phyloP scores from a whole-genome alignment of 2,113 vertebrate species.

The Felis chaus region DNA sequence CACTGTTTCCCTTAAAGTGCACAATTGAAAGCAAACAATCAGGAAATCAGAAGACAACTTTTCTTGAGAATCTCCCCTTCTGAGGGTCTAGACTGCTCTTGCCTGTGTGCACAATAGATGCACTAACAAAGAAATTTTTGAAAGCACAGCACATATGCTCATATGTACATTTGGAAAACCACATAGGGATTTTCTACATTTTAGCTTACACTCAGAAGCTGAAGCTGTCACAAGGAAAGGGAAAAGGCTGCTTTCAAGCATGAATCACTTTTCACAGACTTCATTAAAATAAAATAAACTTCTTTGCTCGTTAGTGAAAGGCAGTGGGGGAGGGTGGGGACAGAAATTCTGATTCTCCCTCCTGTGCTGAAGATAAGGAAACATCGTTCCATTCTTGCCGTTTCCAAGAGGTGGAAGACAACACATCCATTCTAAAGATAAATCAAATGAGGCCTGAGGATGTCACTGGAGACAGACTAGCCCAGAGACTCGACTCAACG shows the following conservation, averaged over 20 bases:
- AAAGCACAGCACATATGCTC: constrained; percentile 49
- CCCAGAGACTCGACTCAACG: background rate
- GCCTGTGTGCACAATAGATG: constrained; percentile 20
- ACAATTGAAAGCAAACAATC: background rate
- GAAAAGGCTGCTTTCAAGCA: constrained; percentile 59
- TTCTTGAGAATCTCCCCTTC: background rate
- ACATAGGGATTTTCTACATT: constrained; percentile 35
- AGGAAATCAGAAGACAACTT: background rate
- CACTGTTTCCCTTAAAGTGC: background rate
- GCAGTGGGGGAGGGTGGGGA: background rate
- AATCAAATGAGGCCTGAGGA: background rate
- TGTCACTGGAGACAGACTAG: background rate
- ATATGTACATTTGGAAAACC: background rate
- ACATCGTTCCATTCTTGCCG: background rate
- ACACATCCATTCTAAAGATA: background rate
- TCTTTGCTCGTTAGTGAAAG: constrained; percentile 55
- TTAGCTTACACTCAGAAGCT: constrained; percentile 54
- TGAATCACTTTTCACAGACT: constrained; percentile 63
- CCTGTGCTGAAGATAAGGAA: constrained; percentile 31
- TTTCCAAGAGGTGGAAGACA: constrained; percentile 16
- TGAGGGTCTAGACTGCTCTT: background rate
- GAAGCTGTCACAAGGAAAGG: constrained; percentile 55
- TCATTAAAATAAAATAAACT: constrained; percentile 71
- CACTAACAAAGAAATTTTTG: constrained; percentile 18
- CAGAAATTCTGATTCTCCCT: background rate